Evolutionary conservation across 92 coral and sea anemone species (phyloP), one percentile per base, ranked within the genome.

Genomic region (Palythoa heliodiscus): DNA sequence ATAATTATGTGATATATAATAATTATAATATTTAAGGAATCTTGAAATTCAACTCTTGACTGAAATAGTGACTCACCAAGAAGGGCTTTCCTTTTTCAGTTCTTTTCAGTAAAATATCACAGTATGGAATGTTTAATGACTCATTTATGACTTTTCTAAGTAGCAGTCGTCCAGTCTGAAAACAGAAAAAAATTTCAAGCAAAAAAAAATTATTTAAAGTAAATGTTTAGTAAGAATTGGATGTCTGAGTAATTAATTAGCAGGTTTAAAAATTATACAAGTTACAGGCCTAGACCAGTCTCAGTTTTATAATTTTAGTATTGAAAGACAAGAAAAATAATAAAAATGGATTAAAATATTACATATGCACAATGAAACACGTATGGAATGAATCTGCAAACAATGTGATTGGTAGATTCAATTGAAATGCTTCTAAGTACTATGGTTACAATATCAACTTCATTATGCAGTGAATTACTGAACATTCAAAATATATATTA

Each of bases 51-150:
- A 29, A 29, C 0, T 29, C 35, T 29, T 29, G 35, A 29, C 35
- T 29, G 35, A 87, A n/a, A 10, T 25, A 17, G 12, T 13, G 55
- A 76, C 93, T 92, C 87, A 96, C 99, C 91, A 96, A 87, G 82
- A 67, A 94, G 70, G 99, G 99, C 73, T 96, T 96, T 88, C 99
- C 99, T 79, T 93, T 96, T 14, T 93, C 96, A 71, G 98, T 96
- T 61, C 99, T 88, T 48, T 70, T 88, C 76, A 96, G 86, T 66
- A 83, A 40, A 48, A 96, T 91, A 57, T 90, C 90, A 78, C 87
- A 64, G 72, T 93, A 96, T 11, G 98, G 94, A 70, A 96, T 87
- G 55, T 83, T 78, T 39, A 91, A 75, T 7, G 91, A 82, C 66
- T 95, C 96, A 54, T 90, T 88, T 20, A 96, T 87, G 57, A 88